Evolutionary conservation across 2,888 invertebrate species (phyloP), one percentile per base, ranked within the genome.

Genomic region (Cosmorhoe ocellata): DNA sequence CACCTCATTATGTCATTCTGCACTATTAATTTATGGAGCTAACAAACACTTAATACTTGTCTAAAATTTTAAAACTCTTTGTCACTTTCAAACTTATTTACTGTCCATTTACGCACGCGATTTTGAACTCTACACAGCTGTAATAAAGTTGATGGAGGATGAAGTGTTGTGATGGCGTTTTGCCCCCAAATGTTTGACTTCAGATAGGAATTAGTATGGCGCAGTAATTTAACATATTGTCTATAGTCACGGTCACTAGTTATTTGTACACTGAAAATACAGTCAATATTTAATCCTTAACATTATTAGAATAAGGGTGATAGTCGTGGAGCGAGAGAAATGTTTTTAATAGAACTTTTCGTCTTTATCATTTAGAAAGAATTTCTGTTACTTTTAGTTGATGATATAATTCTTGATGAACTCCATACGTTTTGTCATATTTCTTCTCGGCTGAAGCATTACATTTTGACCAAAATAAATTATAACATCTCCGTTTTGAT

Each of bases 1-100:
- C 76, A 78, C 76, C 77, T 75, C 84, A 80, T 85, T 78, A 80
- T 78, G 83, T 86, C 86, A 81, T 70, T 84, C 75, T 66, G 58
- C 84, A 74, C 80, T 72, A 79, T 82, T 80, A 80, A 85, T 84
- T 70, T 71, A 76, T 63, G 64, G 66, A 58, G 56, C 52, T 48
- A 46, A 67, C 69, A 67, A 70, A 69, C 68, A 70, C 77, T 82
- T 79, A 74, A 79, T 81, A 78, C 79, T 77, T 78, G 83, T 84
- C 82, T 75, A 65, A 69, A 74, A 76, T 66, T 75, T 76, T 75
- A 71, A 78, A 78, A 76, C 74, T 71, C 74, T 73, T 74, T 70
- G 79, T 78, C 79, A 78, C 54, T 50, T 14, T 46, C 10, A 3
- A 9, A 54, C 56, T 24, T 43, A 12, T 8, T 0, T 13, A 33